phyloP scores from a whole-genome alignment of 2,797 vertebrate genomes.

The Propithecus deckenii region DNA sequence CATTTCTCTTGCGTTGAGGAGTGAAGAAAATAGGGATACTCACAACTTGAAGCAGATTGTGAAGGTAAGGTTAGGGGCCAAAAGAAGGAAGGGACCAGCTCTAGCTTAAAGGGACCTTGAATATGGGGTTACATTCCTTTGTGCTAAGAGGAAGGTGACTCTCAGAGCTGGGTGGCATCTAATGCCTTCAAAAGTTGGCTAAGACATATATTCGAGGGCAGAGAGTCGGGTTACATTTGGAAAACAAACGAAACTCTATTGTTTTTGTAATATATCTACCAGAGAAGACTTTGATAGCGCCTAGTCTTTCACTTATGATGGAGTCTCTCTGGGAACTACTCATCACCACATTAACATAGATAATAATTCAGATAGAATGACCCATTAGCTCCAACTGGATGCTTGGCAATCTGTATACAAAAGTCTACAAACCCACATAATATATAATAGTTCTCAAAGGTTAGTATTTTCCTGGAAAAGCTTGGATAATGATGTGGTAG shows the following conservation, averaged over 20 bases:
- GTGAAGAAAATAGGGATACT: not conserved
- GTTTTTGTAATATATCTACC: not conserved
- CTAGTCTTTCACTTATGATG: not conserved
- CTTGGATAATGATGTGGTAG: not conserved
- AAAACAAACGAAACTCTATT: not conserved
- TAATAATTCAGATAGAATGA: not conserved
- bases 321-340: not conserved
- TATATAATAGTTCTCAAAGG: not conserved
- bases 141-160: not conserved
- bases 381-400: not conserved
- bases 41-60: not conserved
- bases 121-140: not conserved
- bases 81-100: not conserved
- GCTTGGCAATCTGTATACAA: not conserved
- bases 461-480: constrained; percentile 13
- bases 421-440: not conserved
- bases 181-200: not conserved
- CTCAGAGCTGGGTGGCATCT: not conserved
- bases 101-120: not conserved
- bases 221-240: not conserved
- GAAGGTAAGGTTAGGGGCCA: not conserved
- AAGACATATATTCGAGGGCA: not conserved
- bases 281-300: not conserved
- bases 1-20: not conserved
- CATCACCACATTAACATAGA: not conserved